A percentile compares a stretch with the other conserved stretches of the same genome.
phyloP scores from a whole-genome alignment of 2,888 invertebrate genomes.

The Lamproptera curius region DNA sequence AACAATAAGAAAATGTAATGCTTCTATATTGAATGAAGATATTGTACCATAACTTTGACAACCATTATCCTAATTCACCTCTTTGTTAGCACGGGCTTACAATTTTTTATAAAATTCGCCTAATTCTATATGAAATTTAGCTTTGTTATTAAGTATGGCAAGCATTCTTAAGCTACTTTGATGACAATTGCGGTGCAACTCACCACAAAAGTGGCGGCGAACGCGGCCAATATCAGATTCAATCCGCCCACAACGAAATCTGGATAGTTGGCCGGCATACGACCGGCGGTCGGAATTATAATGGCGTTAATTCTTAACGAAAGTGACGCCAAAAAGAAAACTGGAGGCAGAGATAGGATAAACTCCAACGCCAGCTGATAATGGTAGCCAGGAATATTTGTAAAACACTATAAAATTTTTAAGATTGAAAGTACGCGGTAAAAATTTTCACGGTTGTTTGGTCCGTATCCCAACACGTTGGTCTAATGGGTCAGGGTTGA shows the following conservation, averaged over 20 bases:
- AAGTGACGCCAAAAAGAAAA: conserved; percentile 41
- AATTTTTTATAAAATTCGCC: too few relatives aligned
- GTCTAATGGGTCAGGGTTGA: too few relatives aligned
- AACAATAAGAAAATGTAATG: too few relatives aligned
- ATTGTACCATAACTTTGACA: too few relatives aligned
- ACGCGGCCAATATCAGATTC: conserved; percentile 39
- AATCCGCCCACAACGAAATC: conserved; percentile 45
- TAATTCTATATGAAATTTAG: too few relatives aligned
- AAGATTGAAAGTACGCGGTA: neutral
- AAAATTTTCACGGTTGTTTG: neutral
- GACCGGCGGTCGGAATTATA: conserved; percentile 52
- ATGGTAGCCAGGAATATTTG: conserved; percentile 46
- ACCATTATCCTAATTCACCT: too few relatives aligned
- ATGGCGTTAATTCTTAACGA: conserved; percentile 44
- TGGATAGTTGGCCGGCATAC: conserved; percentile 37
- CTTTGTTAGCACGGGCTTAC: too few relatives aligned
- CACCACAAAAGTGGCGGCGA: conserved; percentile 41
- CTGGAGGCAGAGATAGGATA: conserved; percentile 37
- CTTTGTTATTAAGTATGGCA: too few relatives aligned
- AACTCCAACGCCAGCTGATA: conserved; percentile 48
- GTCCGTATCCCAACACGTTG: too few relatives aligned
- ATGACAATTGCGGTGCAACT: conserved; percentile 29
- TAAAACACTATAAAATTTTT: neutral
- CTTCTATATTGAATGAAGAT: too few relatives aligned
- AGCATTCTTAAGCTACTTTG: too few relatives aligned